phyloP scores from a whole-genome alignment of 2,113 vertebrate species.

The Pseudonaja textilis region DNA sequence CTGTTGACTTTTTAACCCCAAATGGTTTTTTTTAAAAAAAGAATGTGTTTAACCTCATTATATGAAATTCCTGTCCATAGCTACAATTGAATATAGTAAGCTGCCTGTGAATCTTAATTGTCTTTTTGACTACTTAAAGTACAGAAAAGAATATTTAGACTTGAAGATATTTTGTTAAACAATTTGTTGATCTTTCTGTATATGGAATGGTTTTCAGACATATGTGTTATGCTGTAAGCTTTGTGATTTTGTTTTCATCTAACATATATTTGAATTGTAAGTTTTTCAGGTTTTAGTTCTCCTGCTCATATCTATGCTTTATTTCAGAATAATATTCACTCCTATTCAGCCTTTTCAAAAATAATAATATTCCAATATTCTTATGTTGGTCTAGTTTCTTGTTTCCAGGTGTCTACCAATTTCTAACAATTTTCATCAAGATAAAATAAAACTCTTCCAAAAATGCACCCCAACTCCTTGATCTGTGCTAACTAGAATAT shows the following conservation, averaged over 20 bases:
- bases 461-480: neutral
- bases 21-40: fast-evolving
- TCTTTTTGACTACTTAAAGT: neutral
- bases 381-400: neutral
- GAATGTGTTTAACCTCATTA: neutral
- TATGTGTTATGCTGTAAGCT: neutral
- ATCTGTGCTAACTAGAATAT: neutral
- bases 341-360: neutral
- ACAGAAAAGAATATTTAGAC: neutral
- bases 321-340: neutral
- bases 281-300: neutral
- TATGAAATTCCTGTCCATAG: neutral
- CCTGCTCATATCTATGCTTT: neutral
- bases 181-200: neutral
- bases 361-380: neutral
- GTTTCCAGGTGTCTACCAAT: neutral
- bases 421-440: neutral
- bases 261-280: neutral
- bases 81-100: neutral
- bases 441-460: neutral
- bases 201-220: neutral
- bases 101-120: fast-evolving
- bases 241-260: neutral
- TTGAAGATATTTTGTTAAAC: neutral
- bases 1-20: neutral